Percentiles rank a stretch among this genome's conserved stretches.
These are phyloP conservation scores for Microchirus variegatus DNA, from an alignment of 2,797 vertebrate species.

Conservation along the genomic window DNA sequence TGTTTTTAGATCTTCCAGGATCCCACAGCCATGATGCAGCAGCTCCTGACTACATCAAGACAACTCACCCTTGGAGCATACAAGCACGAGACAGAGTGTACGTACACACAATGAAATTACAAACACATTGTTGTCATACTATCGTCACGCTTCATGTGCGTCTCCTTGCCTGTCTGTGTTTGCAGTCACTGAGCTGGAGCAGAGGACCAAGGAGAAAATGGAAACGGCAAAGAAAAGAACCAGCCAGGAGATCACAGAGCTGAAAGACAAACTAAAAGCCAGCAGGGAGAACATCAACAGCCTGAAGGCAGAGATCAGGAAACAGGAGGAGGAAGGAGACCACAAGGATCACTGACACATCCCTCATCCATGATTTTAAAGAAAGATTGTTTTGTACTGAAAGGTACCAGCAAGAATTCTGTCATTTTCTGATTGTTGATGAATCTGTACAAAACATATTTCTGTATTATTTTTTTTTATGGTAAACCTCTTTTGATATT, in stretches of 20 bases:
- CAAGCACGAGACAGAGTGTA: slow-evolving; percentile 99
- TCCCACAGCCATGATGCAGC: slow-evolving; percentile 99
- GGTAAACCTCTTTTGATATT: neutral
- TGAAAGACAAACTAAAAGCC: slow-evolving; percentile 97
- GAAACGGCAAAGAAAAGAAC: slow-evolving; percentile 96
- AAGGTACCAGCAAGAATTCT: neutral
- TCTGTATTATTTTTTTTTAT: no score
- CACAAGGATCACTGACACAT: slow-evolving; percentile 89
- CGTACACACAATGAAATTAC: slow-evolving; percentile 56
- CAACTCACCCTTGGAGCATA: slow-evolving; percentile 96
- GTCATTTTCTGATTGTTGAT: neutral
- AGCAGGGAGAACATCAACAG: slow-evolving; percentile 98
- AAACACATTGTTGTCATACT: neutral
- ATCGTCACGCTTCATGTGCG: neutral
- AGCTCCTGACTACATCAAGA: slow-evolving; percentile 94
- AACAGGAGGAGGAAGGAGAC: slow-evolving; percentile 94
- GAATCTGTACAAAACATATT: neutral
- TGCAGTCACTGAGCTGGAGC: slow-evolving; percentile 92
- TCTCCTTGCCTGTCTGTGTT: slow-evolving; percentile 2
- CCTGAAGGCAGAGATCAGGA: slow-evolving; percentile 94
- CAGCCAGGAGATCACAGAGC: slow-evolving; percentile 95
- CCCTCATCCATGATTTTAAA: neutral
- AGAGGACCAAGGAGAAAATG: slow-evolving; percentile 94
- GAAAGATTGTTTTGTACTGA: neutral
- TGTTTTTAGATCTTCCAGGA: slow-evolving; percentile 95